Percentiles rank a stretch among this genome's conserved stretches.
phyloP scores from a whole-genome alignment of 2,888 invertebrate species.

The Ernsta delagoae region DNA sequence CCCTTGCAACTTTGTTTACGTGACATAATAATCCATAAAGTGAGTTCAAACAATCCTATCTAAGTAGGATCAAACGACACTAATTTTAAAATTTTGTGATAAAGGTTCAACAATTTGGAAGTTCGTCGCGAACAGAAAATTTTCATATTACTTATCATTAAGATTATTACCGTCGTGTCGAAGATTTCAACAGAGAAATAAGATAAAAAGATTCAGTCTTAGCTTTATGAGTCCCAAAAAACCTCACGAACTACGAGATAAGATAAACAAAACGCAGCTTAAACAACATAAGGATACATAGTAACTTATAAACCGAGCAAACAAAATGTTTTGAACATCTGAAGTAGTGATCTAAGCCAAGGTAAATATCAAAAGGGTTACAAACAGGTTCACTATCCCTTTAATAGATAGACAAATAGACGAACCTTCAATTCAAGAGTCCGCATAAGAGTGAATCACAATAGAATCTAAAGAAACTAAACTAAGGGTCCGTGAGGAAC shows the following conservation, averaged over 20 bases:
- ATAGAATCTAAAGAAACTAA: constrained; percentile 45
- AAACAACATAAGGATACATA: constrained; percentile 14
- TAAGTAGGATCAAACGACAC: too few relatives aligned
- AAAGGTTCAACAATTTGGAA: too few relatives aligned
- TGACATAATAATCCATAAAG: too few relatives aligned
- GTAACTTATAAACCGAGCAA: constrained; percentile 20
- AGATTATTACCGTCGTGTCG: too few relatives aligned
- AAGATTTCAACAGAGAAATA: too few relatives aligned
- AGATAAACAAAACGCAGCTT: constrained; percentile 21
- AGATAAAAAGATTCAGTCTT: too few relatives aligned
- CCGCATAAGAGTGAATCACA: constrained; percentile 55
- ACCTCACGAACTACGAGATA: constrained; percentile 6
- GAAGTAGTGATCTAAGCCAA: constrained; percentile 11
- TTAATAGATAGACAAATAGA: constrained; percentile 67
- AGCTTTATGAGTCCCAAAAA: too few relatives aligned
- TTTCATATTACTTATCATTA: too few relatives aligned
- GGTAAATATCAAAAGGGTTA: constrained; percentile 33
- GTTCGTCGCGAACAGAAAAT: too few relatives aligned
- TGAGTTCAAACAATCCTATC: too few relatives aligned
- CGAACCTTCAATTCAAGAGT: constrained; percentile 49
- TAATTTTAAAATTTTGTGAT: too few relatives aligned
- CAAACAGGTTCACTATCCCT: constrained; percentile 71
- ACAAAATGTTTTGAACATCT: constrained; percentile 36
- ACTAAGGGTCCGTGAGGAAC: constrained; percentile 54
- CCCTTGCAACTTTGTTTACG: too few relatives aligned